Evolutionary conservation across 2,797 vertebrate genomes (phyloP), one percentile per base, ranked within the genome.

Genomic region (Gallinago stenura): DNA sequence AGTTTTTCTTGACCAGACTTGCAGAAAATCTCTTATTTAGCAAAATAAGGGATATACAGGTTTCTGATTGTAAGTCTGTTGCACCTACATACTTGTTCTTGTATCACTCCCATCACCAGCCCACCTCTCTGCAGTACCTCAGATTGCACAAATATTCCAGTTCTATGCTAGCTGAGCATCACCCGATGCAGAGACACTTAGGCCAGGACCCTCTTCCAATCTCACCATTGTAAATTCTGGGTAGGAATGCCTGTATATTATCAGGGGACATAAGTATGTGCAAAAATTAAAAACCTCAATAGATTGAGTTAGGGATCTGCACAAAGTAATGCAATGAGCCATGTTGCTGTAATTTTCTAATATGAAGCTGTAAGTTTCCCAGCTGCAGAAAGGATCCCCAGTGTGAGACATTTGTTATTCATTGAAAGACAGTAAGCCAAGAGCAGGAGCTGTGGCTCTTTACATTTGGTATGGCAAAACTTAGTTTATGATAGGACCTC

Each of bases 121-220:
- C 62, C 26, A 3, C 75, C 39, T 73, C 13, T 65, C 31, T 6
- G 4, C 45, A 48, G 24, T 75, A 35, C 45, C 35, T 92, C 53
- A 35, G 20, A n/a, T 9, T 54, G 33, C 35, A 64, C 35, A 75
- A 39, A 22, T 87, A 6, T 7, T 64, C n/a, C 35, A 35, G 19
- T 60, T 77, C 31, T 64, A 3, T 81, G 11, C 18, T 16, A 15
- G 15, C 31, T 65, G 84, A 39, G 21, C 28, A 45, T 78, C 0
- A 0, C 39, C 66, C 24, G 45, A 15, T 21, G 2, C 1, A 2
- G 39, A 69, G 50, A 8, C 3, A 0, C 17, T 43, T 43, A 39
- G 39, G 17, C 26, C 19, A 21, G 18, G 31, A n/a, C 33, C 12
- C 35, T 64, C 33, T 83, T 48, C 68, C 51, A 48, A 1, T 51